phyloP scores from a whole-genome alignment of 2,113 vertebrate species.

The Odocoileus hemionus region DNA sequence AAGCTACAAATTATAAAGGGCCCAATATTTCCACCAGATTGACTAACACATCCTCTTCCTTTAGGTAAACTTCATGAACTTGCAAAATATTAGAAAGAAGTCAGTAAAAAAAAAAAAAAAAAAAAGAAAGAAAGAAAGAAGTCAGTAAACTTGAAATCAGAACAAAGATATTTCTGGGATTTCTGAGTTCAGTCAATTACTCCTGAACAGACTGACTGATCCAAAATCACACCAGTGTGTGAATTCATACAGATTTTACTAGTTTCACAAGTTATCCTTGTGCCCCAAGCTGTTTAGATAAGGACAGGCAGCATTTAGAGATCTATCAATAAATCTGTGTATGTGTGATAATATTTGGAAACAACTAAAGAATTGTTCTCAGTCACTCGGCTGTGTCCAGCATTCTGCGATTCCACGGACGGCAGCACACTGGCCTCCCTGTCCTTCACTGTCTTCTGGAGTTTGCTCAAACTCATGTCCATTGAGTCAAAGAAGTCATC shows the following conservation, averaged over 20 bases:
- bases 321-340: neutral
- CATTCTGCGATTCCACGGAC: neutral
- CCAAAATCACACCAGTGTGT: neutral
- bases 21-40: neutral
- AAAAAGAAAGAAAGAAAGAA: neutral
- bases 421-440: too few relatives aligned
- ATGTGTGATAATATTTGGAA: neutral
- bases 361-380: neutral
- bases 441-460: neutral
- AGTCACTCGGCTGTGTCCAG: neutral
- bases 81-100: neutral
- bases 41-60: neutral
- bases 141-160: neutral
- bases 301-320: neutral
- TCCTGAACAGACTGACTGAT: neutral
- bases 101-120: neutral
- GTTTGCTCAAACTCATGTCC: neutral
- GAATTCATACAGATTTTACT: neutral
- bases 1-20: neutral
- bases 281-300: neutral
- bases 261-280: accelerated
- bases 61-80: neutral
- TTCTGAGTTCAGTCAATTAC: neutral
- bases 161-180: neutral
- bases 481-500: too few relatives aligned